Evolutionary conservation across 37 sponge, comb jelly and placozoan species (phyloP), one percentile per base, ranked within the genome.

Genomic region (Chondrosia reniformis): DNA sequence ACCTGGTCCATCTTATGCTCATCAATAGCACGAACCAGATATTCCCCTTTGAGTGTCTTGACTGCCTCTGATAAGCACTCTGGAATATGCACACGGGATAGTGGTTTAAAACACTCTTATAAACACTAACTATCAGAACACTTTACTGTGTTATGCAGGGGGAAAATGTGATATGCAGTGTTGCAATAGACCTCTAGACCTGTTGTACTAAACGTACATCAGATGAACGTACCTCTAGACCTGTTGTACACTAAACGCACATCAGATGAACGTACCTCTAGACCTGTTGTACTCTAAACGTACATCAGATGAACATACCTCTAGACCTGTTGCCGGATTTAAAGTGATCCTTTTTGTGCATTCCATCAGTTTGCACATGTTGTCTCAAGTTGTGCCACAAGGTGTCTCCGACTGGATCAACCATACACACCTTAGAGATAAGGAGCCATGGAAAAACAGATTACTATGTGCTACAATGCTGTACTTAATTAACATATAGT

Each of bases 11-110:
- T 97, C 46, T 92, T 87, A 61, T 85, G 89, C 44, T 78, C 81
- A 41, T 84, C 75, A 39, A 97, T 92, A 36, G 98, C 98, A 38
- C 54, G 83, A 13, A 94, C 80, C 6, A 93, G 81, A 67, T 94
- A 94, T 57, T 92, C 86, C 13, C 84, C 91, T 84, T 97, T 97
- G 72, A 97, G 65, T 30, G 85, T 45, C 74, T 97, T 97, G 67
- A 91, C 84, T 66, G 91, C 95, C 75, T 94, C 95, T 45, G 95
- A 94, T 21, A 94, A 66, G 0, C 83, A 45, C 74, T 95, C 96
- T 84, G 79, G 19, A 54, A 6, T 36, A 55, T 7, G 69, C 33
- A 46, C 22, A 15, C 27, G 40, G 52, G 67, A 33, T 41, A 46
- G 55, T 22, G 54, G 15, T 30, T 3, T 21, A 9, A 17, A 36